These are phyloP conservation scores for Hofmannophila pseudospretella DNA, from an alignment of 2,888 invertebrate genomes.

Conservation along the genomic window DNA sequence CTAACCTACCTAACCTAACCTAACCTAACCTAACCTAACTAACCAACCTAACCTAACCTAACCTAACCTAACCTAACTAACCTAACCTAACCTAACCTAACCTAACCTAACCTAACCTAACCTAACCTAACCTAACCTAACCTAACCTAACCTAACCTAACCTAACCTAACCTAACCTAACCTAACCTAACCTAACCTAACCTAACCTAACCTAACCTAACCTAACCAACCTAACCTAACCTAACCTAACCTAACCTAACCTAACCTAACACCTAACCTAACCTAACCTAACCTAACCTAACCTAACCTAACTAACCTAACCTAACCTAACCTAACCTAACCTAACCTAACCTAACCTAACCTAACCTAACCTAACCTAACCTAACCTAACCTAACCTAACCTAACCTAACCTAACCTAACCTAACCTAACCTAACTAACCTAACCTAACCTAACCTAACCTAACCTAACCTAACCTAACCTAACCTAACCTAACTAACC, in stretches of 20 bases:
- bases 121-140: constrained; percentile 18
- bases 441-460: constrained; percentile 18
- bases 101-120: constrained; percentile 17
- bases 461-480: constrained; percentile 18
- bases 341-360: constrained; percentile 18
- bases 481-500: constrained; percentile 18
- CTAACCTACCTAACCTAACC: constrained; percentile 20
- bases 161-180: constrained; percentile 18
- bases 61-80: constrained; percentile 17
- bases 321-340: constrained; percentile 18
- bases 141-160: constrained; percentile 17
- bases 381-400: constrained; percentile 16
- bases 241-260: constrained; percentile 19
- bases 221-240: constrained; percentile 18
- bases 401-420: constrained; percentile 19
- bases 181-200: constrained; percentile 17
- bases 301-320: constrained; percentile 18
- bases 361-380: constrained; percentile 18
- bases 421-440: constrained; percentile 17
- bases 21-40: constrained; percentile 11
- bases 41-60: constrained; percentile 9
- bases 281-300: constrained; percentile 18
- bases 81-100: constrained; percentile 18
- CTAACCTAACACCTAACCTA: constrained; percentile 19
- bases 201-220: constrained; percentile 17